Evolutionary conservation across 2,113 vertebrate genomes (phyloP).

Genomic region (Pseudopipra pipra): DNA sequence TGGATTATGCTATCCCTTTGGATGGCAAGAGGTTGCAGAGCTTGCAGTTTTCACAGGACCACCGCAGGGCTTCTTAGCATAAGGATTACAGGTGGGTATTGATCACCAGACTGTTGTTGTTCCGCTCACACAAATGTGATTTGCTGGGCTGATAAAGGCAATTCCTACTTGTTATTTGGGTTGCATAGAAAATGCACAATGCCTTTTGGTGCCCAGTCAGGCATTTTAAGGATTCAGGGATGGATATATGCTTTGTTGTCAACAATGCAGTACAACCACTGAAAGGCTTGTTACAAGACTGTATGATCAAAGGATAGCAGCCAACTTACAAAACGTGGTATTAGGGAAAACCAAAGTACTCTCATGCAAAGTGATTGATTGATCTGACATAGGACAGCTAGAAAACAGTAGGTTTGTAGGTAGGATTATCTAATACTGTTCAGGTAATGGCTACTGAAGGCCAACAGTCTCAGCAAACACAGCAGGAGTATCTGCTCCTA

Average conservation of each 20-base stretch:
- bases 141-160: not conserved
- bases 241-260: not conserved
- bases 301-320: not conserved
- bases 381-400: not conserved
- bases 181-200: not conserved
- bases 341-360: not conserved
- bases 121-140: rapidly evolving
- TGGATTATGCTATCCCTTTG: not conserved
- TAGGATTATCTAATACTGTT: not conserved
- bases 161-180: not conserved
- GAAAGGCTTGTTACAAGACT: not conserved
- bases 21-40: not conserved
- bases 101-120: not conserved
- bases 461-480: not conserved
- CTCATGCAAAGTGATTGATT: not conserved
- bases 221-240: not conserved
- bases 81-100: not conserved
- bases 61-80: not conserved
- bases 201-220: not conserved
- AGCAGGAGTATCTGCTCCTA: not conserved
- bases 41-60: not conserved
- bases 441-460: not conserved
- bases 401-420: not conserved
- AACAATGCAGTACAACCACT: not conserved
- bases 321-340: not conserved